Evolutionary conservation across 2,113 vertebrate species (phyloP).

Genomic region (Engraulis encrasicolus): DNA sequence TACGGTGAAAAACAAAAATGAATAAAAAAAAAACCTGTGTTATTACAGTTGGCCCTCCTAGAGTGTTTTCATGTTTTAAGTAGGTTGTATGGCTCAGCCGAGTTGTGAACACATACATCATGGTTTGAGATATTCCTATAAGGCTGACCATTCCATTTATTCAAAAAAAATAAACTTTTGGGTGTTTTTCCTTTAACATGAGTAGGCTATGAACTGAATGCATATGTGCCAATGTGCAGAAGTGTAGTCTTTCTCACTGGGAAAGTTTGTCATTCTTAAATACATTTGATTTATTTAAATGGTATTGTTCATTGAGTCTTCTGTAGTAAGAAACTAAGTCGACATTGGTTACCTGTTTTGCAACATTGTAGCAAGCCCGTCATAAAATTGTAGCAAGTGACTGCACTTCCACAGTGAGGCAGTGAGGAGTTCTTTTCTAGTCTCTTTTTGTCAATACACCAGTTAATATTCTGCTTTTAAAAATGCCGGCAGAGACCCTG

Average conservation of each 20-base stretch:
- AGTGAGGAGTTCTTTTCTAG: background rate
- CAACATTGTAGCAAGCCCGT: background rate
- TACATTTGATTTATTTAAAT: background rate
- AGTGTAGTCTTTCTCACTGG: background rate
- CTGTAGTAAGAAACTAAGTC: too few species aligned
- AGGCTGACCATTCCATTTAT: background rate
- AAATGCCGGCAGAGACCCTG: background rate
- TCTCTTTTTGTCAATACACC: background rate
- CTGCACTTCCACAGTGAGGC: background rate
- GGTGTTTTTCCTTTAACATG: too few species aligned
- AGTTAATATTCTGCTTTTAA: background rate
- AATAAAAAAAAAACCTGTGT: slow-evolving; percentile 57
- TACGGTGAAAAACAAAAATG: slow-evolving; percentile 31
- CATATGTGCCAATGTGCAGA: background rate
- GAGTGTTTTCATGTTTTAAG: background rate
- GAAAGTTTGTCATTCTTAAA: background rate
- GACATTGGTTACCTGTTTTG: background rate
- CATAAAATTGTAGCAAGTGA: background rate
- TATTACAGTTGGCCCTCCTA: slow-evolving; percentile 30
- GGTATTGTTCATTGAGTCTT: too few species aligned
- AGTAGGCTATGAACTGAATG: too few species aligned
- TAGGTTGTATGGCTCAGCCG: background rate
- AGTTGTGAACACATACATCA: too few species aligned
- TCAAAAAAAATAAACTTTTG: too few species aligned
- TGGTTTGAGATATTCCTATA: background rate